These are phyloP conservation scores for Heliconius sara DNA, from an alignment of 2,888 invertebrate genomes.

Conservation along the genomic window DNA sequence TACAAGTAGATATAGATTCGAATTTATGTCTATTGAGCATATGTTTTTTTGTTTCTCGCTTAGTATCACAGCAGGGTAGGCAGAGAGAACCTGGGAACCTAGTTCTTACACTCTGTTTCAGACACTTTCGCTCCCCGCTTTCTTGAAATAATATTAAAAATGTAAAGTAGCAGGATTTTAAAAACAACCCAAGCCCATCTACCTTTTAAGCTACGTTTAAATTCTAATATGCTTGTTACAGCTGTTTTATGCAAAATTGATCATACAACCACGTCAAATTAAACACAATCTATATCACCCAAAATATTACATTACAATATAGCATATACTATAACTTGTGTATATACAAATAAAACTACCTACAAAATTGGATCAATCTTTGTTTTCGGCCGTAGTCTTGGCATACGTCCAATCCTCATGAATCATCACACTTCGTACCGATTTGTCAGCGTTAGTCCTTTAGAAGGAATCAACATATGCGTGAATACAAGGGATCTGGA, in stretches of 20 bases:
- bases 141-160: no score
- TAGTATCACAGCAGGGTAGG: no score
- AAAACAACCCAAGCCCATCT: no score
- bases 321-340: background rate
- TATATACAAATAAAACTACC: slow-evolving; percentile 11
- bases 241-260: background rate
- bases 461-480: slow-evolving; percentile 47
- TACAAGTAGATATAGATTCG: no score
- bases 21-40: no score
- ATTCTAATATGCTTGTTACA: no score
- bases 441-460: slow-evolving; percentile 74
- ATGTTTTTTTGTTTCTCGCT: no score
- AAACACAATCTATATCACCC: background rate
- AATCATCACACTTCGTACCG: slow-evolving; percentile 72
- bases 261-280: background rate
- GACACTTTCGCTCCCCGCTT: no score
- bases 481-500: slow-evolving; percentile 34
- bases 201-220: no score
- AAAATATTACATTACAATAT: background rate
- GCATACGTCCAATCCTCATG: slow-evolving; percentile 70
- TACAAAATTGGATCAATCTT: slow-evolving; percentile 40
- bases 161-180: no score
- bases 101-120: no score
- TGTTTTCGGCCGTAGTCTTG: slow-evolving; percentile 52
- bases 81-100: no score